Evolutionary conservation across 2,113 vertebrate genomes (phyloP), one percentile per base, ranked within the genome.

Genomic region (Columbina picui): DNA sequence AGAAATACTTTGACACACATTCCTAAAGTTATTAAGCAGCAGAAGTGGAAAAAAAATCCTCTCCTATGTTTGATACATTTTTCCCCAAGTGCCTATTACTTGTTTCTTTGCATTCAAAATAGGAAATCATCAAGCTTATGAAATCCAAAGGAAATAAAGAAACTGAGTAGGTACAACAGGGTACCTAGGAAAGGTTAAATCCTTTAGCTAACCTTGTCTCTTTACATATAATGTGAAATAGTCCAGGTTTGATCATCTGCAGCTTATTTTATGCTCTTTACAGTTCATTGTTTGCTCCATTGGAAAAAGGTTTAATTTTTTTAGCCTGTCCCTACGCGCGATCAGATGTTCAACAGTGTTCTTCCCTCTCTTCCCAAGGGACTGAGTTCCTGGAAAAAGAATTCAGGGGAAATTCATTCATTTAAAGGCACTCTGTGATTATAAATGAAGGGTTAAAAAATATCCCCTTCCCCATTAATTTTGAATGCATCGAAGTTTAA

Each of bases 1-100:
- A 90, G 52, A 81, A 92, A 80, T 18, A 50, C 47, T 86, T 87
- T 75, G 85, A 89, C 39, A 32, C 39, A 84, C 92, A 93, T 96
- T 97, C 94, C 93, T 94, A 94, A 96, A 96, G 93, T 96, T 96
- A 96, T 97, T 95, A 94, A 95, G 85, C 63, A 90, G 82, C 73
- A 95, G 76, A 87, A 96, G 14, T 93, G 86, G 63, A 94, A 90
- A 85, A 71, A 86, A 86, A 80, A 26, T n/a, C 75, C 68, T 74
- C 68, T 86, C 47, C 69, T 56, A 23, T 1, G 10, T 78, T 88
- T 90, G 95, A 85, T 83, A 80, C 36, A 52, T 80, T 93, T 95
- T 87, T 36, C 94, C 92, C 92, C 81, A 13, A 74, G 90, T 61
- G 90, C 92, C 83, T 84, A 71, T 95, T 89, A 84, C 60, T 95